Percentiles rank a stretch among this genome's conserved stretches.
phyloP scores from a whole-genome alignment of 2,113 vertebrate species.

The Eonycteris spelaea region DNA sequence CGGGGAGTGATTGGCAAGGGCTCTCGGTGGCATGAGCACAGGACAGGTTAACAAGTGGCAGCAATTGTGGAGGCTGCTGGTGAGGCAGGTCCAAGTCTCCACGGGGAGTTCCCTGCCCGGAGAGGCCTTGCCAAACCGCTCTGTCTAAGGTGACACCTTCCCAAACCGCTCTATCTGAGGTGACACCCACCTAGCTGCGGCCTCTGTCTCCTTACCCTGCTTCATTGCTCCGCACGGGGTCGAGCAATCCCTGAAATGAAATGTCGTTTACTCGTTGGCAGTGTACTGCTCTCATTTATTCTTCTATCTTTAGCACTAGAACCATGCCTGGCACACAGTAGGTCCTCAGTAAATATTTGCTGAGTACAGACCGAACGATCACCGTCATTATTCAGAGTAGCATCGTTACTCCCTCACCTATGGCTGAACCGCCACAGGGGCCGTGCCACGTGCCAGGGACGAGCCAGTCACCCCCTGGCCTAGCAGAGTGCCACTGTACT shows the following conservation, averaged over 20 bases:
- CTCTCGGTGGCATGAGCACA: background rate
- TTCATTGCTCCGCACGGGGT: background rate
- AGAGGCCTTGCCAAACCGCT: background rate
- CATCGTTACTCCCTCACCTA: accelerated
- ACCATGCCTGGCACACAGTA: background rate
- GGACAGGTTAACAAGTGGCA: background rate
- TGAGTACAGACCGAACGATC: background rate
- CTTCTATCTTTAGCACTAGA: background rate
- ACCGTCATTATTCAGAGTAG: background rate
- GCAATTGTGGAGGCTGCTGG: background rate
- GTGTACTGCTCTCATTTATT: background rate
- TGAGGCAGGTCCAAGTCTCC: background rate
- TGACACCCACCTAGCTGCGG: too few relatives aligned
- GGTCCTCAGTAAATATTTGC: background rate
- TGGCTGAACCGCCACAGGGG: background rate
- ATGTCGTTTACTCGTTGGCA: background rate
- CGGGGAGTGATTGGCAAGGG: background rate
- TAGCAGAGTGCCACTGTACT: background rate
- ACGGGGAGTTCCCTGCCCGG: background rate
- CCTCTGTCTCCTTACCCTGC: background rate
- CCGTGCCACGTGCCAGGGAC: background rate
- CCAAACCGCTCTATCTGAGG: too few relatives aligned
- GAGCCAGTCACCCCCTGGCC: background rate
- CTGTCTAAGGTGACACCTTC: background rate
- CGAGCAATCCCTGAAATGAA: background rate